Base-by-base conservation (phyloP, 2,113 vertebrate genomes). In the Pterophyllum scalare region DNA sequence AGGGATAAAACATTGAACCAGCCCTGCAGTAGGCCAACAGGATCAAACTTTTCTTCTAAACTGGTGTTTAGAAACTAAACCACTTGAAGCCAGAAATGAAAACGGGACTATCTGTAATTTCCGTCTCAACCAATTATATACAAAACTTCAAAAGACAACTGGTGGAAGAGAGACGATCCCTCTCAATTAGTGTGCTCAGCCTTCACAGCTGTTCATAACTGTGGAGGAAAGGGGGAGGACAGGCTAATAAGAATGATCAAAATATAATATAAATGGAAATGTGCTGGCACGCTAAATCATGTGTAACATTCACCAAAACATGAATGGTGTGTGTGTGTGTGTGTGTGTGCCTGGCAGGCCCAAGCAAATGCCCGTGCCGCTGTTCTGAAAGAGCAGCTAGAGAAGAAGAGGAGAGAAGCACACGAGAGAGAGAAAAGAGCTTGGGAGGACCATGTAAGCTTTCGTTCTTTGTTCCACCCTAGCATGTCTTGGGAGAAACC, bases 371-470 rank as follows among this genome's bases (percentile, higher is more conserved):
- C 97, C 31, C 97, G 97, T 82, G 98, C 97, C 62, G 96, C 97
- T 31, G 92, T 98, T 22, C 87, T 99, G 59, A 99, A 97, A 90
- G 98, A 99, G 61, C 97, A 99, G 61, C 94, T 99, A 7, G 98
- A 99, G 83, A 96, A 93, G 80, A 99, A 98, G 93, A 97, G 98
- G 88, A 97, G 93, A 86, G 98, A 99, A 90, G 98, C 97, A 0
- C 96, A 97, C 49, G 97, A 99, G 90, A 96, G 96, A 90, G 98
- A 99, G 60, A 98, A 96, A 92, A 97, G 80, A 94, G 96, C 95
- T 13, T 99, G 98, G 98, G 97, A 99, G 91, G 98, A 99, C 8
- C 98, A 99, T 65, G 98, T 99, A 95, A 96, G 97, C 13, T 33
- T 3, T 22, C 17, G 1, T 57, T 24, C 12, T 38, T 19, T 59